Evolutionary conservation across 2,797 vertebrate genomes (phyloP).

Genomic region (Oophaga sylvatica): DNA sequence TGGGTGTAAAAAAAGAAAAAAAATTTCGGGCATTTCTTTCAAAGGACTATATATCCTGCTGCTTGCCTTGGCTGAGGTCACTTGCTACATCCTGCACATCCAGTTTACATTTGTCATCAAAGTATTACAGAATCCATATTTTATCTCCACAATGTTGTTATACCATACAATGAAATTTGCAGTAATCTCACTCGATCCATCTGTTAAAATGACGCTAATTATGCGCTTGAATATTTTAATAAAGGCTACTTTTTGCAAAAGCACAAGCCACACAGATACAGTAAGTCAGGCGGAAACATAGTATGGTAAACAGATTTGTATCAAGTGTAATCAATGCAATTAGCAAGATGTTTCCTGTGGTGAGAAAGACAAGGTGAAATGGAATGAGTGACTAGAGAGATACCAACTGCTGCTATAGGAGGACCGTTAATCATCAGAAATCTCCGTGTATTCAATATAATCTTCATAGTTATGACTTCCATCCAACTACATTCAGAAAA

Average conservation of each 20-base stretch:
- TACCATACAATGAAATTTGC: constrained; percentile 1
- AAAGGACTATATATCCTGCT: no score
- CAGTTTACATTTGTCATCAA: not conserved
- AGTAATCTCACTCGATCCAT: constrained; percentile 38
- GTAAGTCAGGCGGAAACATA: constrained; percentile 27
- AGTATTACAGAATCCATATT: constrained; percentile 15
- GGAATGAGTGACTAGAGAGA: constrained; percentile 51
- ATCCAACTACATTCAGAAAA: constrained; percentile 3
- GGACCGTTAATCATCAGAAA: constrained; percentile 45
- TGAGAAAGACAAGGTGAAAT: constrained; percentile 57
- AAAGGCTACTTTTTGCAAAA: constrained; percentile 29
- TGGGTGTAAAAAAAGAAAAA: no score
- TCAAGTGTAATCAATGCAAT: constrained; percentile 57
- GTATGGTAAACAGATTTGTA: constrained; percentile 56
- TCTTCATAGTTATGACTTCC: constrained; percentile 35
- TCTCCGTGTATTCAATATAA: constrained; percentile 32
- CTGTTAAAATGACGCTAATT: constrained; percentile 29
- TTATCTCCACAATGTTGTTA: not conserved
- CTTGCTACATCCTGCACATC: not conserved
- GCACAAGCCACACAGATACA: constrained; percentile 2
- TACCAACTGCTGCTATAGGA: constrained; percentile 42
- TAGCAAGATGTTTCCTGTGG: constrained; percentile 56
- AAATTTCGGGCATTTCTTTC: no score
- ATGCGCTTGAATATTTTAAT: constrained; percentile 41
- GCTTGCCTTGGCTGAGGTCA: not conserved